Evolutionary conservation across 2,888 invertebrate genomes (phyloP), one percentile per base, ranked within the genome.

Genomic region (Idaea biselata): DNA sequence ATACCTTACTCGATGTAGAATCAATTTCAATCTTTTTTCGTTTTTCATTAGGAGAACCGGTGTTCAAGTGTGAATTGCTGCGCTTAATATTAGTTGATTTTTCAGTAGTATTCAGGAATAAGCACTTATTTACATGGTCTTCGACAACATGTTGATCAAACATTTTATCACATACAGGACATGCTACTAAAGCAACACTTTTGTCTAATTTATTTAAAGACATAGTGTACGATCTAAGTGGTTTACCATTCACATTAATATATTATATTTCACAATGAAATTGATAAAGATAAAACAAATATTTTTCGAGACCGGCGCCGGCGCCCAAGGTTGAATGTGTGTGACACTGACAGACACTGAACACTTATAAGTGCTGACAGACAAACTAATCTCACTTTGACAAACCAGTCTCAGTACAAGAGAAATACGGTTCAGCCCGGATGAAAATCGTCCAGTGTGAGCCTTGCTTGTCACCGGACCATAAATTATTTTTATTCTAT

Each of bases 71-170:
- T 54, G 77, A 76, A 64, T 73, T 80, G 66, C 67, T 77, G 71
- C 89, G 83, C 73, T 88, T 89, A 16, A 63, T 63, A 60, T 64
- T 74, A 58, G 62, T 73, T 44, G 44, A 7, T 64, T 78, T 73
- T 18, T 80, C 75, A 18, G 74, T 61, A 33, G 83, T 77, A 70
- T 94, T 95, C 44, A 96, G 83, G 87, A 96, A 96, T 72, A 96
- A 90, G 82, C 96, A 96, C 81, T 93, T 95, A 76, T 95, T 94
- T 0, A 93, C 96, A 80, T 96, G 96, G 68, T 88, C 86, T 82
- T 96, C 95, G 63, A 96, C 94, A 33, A 88, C 73, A 17, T 80
- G 72, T 59, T 86, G 74, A 18, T 89, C 73, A 84, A 94, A 95
- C 31, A 80, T 74, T 79, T 94, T 94, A 62, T 84, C 88, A 80